Conservation (phyloP, 2,888 invertebrate species). For the Melanargia galathea region DNA sequence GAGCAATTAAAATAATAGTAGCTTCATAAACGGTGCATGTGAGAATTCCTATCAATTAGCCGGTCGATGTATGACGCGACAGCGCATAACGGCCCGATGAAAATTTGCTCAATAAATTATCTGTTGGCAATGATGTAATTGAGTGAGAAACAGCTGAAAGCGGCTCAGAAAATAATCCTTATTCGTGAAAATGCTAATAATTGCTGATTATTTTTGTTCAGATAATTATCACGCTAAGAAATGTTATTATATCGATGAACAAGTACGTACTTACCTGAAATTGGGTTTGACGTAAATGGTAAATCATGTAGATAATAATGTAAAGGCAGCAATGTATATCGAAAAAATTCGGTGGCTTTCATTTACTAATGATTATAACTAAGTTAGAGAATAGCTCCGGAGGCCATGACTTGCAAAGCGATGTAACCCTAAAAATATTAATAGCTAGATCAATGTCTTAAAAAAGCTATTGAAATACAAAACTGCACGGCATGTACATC, state of each 20-base stretch:
- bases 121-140: slow-evolving; percentile 29
- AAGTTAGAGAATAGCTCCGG: too few species aligned
- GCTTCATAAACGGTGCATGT: slow-evolving; percentile 16
- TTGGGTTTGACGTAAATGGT: background rate
- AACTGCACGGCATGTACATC: too few species aligned
- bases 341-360: too few species aligned
- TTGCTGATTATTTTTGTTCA: background rate
- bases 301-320: too few species aligned
- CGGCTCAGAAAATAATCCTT: background rate
- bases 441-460: too few species aligned
- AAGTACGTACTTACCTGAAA: background rate
- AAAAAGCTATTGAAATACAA: too few species aligned
- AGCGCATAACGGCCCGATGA: slow-evolving; percentile 27
- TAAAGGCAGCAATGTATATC: too few species aligned
- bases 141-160: slow-evolving; percentile 16
- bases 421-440: too few species aligned
- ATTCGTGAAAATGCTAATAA: background rate
- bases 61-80: slow-evolving; percentile 23
- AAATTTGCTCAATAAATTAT: slow-evolving; percentile 30
- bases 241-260: background rate
- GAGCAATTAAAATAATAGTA: slow-evolving; percentile 28
- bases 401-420: too few species aligned
- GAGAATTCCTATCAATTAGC: slow-evolving; percentile 27
- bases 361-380: too few species aligned
- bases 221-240: background rate